phyloP scores from a whole-genome alignment of 2,113 vertebrate genomes.

The Hippopotamus amphibius region DNA sequence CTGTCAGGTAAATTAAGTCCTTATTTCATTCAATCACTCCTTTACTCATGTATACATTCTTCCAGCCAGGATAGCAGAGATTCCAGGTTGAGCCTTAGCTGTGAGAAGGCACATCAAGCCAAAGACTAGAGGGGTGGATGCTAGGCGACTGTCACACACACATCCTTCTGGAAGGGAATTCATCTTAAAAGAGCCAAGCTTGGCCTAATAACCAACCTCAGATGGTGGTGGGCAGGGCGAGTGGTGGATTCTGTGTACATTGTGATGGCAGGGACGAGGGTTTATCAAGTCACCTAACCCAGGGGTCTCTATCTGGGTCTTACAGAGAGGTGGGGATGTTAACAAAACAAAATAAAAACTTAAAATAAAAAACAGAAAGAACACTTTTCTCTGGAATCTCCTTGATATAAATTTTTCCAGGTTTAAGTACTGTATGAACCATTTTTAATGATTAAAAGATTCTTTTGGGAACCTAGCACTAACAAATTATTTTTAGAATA shows the following conservation, averaged over 20 bases:
- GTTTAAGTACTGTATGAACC: not conserved
- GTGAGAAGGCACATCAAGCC: not conserved
- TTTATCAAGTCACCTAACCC: not conserved
- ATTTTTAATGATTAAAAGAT: slow-evolving; percentile 3
- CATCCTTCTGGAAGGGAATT: not conserved
- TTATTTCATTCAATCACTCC: not conserved
- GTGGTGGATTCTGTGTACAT: not conserved
- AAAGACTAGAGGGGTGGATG: not conserved
- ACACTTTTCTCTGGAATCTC: not conserved
- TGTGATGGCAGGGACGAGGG: not conserved
- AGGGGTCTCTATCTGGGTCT: not conserved
- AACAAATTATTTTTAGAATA: not conserved
- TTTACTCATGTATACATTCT: not conserved
- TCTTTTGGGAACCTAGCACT: not conserved
- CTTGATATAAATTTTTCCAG: not conserved
- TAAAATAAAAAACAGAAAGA: slow-evolving; percentile 9
- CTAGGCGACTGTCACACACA: not conserved
- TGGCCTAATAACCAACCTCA: not conserved
- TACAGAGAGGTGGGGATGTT: not conserved
- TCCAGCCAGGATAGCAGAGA: not conserved
- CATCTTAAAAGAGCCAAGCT: not conserved
- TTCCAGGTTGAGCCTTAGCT: not conserved
- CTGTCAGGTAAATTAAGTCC: not conserved
- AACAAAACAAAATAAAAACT: not conserved
- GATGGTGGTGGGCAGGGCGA: not conserved